phyloP scores from a whole-genome alignment of 2,797 vertebrate genomes.

The Odontamblyopus rebecca region DNA sequence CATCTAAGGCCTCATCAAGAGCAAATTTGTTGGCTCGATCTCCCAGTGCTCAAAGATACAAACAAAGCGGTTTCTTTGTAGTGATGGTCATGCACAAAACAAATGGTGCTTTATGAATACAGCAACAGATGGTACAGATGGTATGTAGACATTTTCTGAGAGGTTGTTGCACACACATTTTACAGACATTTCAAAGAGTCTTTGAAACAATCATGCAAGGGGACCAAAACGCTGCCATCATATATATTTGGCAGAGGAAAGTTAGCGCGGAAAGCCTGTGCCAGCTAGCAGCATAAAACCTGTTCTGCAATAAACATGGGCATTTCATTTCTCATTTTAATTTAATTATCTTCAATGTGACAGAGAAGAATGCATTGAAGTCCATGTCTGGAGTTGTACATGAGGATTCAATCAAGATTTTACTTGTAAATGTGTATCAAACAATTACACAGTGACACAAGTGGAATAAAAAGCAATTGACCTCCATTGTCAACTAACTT shows the following conservation, averaged over 20 bases:
- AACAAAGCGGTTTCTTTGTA: slow-evolving; percentile 43
- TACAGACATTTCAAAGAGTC: slow-evolving; percentile 35
- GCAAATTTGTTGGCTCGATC: slow-evolving; percentile 31
- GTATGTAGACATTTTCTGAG: slow-evolving; percentile 38
- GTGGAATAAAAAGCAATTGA: not conserved
- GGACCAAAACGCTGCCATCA: slow-evolving; percentile 19
- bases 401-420: not conserved
- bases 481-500: not conserved
- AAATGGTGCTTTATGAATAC: slow-evolving; percentile 40
- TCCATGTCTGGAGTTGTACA: not conserved
- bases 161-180: slow-evolving; percentile 46
- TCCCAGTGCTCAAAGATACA: slow-evolving; percentile 39
- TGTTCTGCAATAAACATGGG: not conserved
- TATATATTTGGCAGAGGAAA: slow-evolving; percentile 25
- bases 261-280: slow-evolving; percentile 5
- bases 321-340: slow-evolving; percentile 11
- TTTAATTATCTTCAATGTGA: slow-evolving; percentile 10
- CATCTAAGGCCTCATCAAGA: slow-evolving; percentile 26
- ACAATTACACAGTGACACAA: not conserved
- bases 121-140: slow-evolving; percentile 46
- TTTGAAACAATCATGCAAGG: slow-evolving; percentile 31
- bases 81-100: slow-evolving; percentile 32
- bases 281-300: slow-evolving; percentile 19
- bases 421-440: not conserved
- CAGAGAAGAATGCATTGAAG: not conserved